Evolutionary conservation across 2,797 vertebrate species (phyloP), one percentile per base, ranked within the genome.

Genomic region (Oceanodroma leucorhoa): DNA sequence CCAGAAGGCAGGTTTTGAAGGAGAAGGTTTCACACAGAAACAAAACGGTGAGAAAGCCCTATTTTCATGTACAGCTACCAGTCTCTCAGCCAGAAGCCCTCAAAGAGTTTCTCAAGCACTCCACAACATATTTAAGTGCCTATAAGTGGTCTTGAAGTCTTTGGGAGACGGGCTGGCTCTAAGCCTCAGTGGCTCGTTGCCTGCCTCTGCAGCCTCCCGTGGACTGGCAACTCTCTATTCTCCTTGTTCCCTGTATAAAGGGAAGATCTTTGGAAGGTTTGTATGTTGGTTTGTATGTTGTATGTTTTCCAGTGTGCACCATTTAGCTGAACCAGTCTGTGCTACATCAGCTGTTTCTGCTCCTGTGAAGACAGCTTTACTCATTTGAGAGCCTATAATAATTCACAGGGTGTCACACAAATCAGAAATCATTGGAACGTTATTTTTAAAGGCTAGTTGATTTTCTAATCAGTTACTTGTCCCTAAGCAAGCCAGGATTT

Each of bases 401-500:
- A 73, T 67, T 64, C 77, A 80, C 40, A 71, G 61, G 1, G 14
- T 93, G 32, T 60, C 53, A 65, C 43, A 61, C 40, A 83, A 70
- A 73, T 50, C 43, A 27, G 64, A 80, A 92, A 46, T 80, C 19
- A 66, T 7, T 66, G 38, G 26, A 34, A 48, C 78, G 40, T 46
- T 81, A 51, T 70, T 85, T 94, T 67, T 64, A 67, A 91, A 81
- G 57, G 57, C 69, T 83, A 5, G 19, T 32, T 91, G 30, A 71
- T 89, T 93, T 91, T 78, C 79, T 75, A 51, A 69, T 83, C 27
- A 12, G 32, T 64, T 83, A 45, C 29, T 75, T 61, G 24, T 65
- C 34, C 58, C 83, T 62, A 71, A 81, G 41, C 22, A 72, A 86
- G 58, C 29, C 24, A 55, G 14, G 21, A 67, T 67, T 94, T 90